A percentile compares a stretch with the other conserved stretches of the same genome.
Evolutionary conservation across 2,113 vertebrate genomes (phyloP).

Genomic region (Struthio camelus): DNA sequence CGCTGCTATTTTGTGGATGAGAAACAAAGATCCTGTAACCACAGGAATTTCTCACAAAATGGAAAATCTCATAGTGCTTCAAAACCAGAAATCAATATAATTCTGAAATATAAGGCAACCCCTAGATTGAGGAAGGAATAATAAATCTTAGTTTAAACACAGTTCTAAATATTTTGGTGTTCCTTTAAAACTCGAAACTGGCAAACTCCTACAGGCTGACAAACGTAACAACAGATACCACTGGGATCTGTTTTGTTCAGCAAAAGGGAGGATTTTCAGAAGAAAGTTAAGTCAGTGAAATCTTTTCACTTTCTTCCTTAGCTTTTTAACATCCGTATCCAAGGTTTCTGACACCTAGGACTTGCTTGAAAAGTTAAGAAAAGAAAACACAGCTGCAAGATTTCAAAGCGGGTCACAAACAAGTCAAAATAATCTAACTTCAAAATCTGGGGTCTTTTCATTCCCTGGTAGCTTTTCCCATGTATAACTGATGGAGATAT

Average conservation of each 20-base stretch:
- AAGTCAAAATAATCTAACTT: neutral
- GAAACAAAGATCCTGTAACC: neutral
- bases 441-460: neutral
- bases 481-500: neutral
- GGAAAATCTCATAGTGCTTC: neutral
- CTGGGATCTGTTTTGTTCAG: neutral
- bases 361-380: constrained; percentile 8
- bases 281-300: constrained; percentile 16
- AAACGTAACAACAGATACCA: constrained; percentile 20
- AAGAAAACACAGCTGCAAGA: constrained; percentile 27
- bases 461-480: neutral
- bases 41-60: neutral
- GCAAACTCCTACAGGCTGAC: neutral
- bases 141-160: neutral
- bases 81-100: neutral
- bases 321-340: constrained; percentile 16
- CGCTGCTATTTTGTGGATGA: neutral
- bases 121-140: neutral
- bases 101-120: neutral
- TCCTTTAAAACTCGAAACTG: neutral
- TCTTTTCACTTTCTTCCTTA: constrained; percentile 1
- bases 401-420: constrained; percentile 17
- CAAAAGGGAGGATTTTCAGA: constrained; percentile 32
- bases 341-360: constrained; percentile 17
- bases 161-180: neutral